phyloP scores from a whole-genome alignment of 2,113 vertebrate species.

The Dendropsophus ebraccatus region DNA sequence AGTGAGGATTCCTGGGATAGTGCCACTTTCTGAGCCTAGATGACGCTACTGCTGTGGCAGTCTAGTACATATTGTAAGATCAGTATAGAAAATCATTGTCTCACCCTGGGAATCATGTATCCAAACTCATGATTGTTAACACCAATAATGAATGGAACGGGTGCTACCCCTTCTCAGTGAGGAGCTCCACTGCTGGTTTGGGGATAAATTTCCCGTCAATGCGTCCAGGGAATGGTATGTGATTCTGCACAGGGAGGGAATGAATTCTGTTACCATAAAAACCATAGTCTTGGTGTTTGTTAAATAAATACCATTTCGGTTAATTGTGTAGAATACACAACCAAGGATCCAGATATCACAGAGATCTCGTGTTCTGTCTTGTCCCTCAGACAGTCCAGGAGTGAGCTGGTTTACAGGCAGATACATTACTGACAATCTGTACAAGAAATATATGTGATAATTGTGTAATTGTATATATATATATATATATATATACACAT shows the following conservation, averaged over 20 bases:
- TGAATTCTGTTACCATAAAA: neutral
- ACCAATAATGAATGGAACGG: slow-evolving; percentile 41
- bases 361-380: slow-evolving; percentile 74
- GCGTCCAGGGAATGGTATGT: neutral
- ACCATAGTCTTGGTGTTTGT: neutral
- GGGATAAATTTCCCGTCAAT: slow-evolving; percentile 58
- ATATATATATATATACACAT: neutral
- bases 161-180: slow-evolving; percentile 56
- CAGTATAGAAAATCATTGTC: neutral
- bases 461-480: neutral
- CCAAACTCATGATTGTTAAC: slow-evolving; percentile 62
- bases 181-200: slow-evolving; percentile 49
- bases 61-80: neutral
- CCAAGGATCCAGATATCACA: neutral
- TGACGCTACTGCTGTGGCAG: neutral
- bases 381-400: slow-evolving; percentile 73
- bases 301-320: no score
- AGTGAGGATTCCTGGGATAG: neutral
- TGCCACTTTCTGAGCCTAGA: neutral
- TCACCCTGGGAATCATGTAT: slow-evolving; percentile 16
- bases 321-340: neutral
- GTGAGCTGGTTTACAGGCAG: slow-evolving; percentile 72
- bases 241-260: slow-evolving; percentile 43
- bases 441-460: neutral
- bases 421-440: slow-evolving; percentile 50